These are phyloP conservation scores for Leptopilina myrica DNA, from an alignment of 2,888 invertebrate species.

Conservation along the genomic window DNA sequence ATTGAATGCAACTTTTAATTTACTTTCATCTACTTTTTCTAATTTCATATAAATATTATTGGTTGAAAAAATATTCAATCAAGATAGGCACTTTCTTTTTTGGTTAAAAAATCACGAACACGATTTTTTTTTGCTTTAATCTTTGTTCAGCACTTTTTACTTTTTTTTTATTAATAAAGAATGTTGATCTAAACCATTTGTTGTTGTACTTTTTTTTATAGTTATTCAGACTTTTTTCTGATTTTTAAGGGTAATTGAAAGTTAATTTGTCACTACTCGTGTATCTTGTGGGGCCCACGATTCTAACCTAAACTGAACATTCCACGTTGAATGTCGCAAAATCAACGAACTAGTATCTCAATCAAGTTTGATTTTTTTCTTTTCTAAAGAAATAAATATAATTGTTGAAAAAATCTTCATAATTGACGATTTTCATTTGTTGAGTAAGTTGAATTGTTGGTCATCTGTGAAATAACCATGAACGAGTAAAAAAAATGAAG, in stretches of 20 bases:
- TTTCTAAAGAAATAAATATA: neutral
- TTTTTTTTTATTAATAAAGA: constrained; percentile 2
- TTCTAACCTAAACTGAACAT: constrained; percentile 34
- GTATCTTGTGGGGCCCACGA: constrained; percentile 23
- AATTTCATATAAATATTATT: neutral
- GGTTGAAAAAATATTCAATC: neutral
- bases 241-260: neutral
- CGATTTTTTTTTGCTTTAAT: neutral
- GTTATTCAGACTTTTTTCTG: neutral
- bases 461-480: constrained; percentile 12
- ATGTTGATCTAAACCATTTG: neutral
- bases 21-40: constrained; percentile 47
- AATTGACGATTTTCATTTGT: neutral
- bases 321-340: constrained; percentile 24
- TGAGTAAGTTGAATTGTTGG: neutral
- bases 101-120: constrained; percentile 26
- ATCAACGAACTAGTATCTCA: neutral
- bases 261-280: constrained; percentile 4
- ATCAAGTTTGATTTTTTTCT: constrained; percentile 15
- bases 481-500: neutral
- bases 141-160: neutral
- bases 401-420: constrained; percentile 11
- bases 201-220: neutral
- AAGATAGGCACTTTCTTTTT: too few species aligned
- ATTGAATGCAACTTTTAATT: constrained; percentile 48